Evolutionary conservation across 1,140 invertebrate species (phyloP), one percentile per base, ranked within the genome.

Genomic region (Drosophila nebulosa): DNA sequence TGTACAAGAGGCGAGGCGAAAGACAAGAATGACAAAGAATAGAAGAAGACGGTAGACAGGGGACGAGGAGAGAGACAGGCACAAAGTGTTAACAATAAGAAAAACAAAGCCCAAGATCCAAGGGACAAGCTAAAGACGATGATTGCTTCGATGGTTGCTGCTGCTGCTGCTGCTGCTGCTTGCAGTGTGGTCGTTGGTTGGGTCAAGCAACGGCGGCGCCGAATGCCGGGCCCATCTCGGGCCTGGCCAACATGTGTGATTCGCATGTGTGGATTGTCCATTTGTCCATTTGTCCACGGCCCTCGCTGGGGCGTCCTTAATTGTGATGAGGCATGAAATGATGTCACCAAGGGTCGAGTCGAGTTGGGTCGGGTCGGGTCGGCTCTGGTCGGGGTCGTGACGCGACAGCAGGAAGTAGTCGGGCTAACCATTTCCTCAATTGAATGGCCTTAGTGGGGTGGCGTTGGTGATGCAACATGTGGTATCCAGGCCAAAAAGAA

Each of bases 281-380:
- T 39, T 46, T 46, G 39, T 56, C 66, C 42, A 59, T 39, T 39
- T 70, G 67, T 70, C 35, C 55, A 56, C 66, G 36, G 63, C 35
- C 46, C 69, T 46, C 74, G 16, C 62, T 59, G 69, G 69, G 81
- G 74, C 64, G 81, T 86, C 81, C 52, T 76, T 83, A 88, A 83
- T 88, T 77, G 56, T 83, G 74, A 90, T 90, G 88, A 90, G 79
- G 65, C 88, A 90, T 90, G 88, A 90, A 90, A 90, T 90, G 88
- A 90, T 90, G 88, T 90, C 88, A 90, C 83, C 77, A 73, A 79
- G 53, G 59, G 55, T 27, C n/a, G n/a, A n/a, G n/a, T n/a, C n/a
- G n/a, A n/a, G n/a, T n/a, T n/a, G n/a, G n/a, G n/a, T n/a, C n/a
- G n/a, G n/a, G n/a, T n/a, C n/a, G n/a, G n/a, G n/a, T n/a, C n/a